Percentiles rank a stretch among this genome's conserved stretches.
These are phyloP conservation scores for Hypselothyrea guttata DNA, from an alignment of 2,888 invertebrate genomes.

Conservation along the genomic window DNA sequence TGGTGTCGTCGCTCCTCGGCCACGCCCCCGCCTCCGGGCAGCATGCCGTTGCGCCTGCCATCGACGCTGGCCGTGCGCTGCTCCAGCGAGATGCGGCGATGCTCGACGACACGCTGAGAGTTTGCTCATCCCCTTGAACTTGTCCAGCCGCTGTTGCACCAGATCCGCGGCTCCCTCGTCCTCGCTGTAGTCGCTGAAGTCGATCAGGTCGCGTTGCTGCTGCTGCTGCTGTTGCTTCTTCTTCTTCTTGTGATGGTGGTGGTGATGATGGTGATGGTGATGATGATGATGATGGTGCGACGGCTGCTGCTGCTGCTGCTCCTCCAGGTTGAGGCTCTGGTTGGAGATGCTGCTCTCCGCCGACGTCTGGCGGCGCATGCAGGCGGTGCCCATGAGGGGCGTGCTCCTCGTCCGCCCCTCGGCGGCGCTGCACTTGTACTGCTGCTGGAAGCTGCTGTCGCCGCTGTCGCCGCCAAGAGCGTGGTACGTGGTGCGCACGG, in stretches of 20 bases:
- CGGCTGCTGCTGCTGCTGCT: conserved; percentile 46
- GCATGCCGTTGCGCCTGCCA: conserved; percentile 82
- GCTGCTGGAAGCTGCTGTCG: conserved; percentile 81
- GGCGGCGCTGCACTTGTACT: conserved; percentile 79
- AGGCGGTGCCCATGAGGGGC: conserved; percentile 72
- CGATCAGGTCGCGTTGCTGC: conserved; percentile 75
- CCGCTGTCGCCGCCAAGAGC: conserved; percentile 77
- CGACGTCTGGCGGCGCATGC: conserved; percentile 82
- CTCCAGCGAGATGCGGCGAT: conserved; percentile 79
- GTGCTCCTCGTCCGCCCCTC: conserved; percentile 67
- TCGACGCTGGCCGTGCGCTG: conserved; percentile 80
- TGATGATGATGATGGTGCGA: conserved; percentile 20
- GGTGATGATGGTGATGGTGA: conserved; percentile 45
- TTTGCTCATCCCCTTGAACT: conserved; percentile 64
- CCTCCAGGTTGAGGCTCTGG: conserved; percentile 81
- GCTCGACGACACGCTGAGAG: conserved; percentile 65
- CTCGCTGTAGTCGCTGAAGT: conserved; percentile 80
- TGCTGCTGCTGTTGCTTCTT: conserved; percentile 35
- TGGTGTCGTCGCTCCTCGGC: conserved; percentile 76
- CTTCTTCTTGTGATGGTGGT: conserved; percentile 59
- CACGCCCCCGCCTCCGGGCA: conserved; percentile 65
- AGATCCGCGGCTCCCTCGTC: conserved; percentile 68
- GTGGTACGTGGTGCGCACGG: conserved; percentile 81
- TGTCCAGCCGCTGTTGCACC: conserved; percentile 65
- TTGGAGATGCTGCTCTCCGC: conserved; percentile 82